Evolutionary conservation across 2,888 invertebrate species (phyloP).

Genomic region (Pecten maximus): DNA sequence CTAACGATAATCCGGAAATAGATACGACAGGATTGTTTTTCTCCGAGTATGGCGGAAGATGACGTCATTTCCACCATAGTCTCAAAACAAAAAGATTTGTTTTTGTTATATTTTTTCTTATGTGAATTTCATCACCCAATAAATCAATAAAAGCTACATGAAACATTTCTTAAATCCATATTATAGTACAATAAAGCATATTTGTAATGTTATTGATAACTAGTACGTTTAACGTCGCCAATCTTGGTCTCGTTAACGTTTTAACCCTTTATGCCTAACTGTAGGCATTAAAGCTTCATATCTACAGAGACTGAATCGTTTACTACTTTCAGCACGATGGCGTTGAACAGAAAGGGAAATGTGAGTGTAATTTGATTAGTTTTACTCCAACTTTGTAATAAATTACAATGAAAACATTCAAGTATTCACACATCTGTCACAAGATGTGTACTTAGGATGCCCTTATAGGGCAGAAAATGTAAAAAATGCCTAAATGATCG

Average conservation of each 20-base stretch:
- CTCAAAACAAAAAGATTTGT: background rate
- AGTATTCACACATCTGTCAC: too few species aligned
- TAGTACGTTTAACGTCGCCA: background rate
- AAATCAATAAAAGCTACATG: too few species aligned
- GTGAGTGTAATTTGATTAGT: conserved; percentile 56
- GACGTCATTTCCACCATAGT: conserved; percentile 33
- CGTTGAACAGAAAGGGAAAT: conserved; percentile 76
- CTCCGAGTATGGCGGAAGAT: conserved; percentile 38
- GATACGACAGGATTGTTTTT: background rate
- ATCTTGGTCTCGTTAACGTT: background rate
- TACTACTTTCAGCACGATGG: conserved; percentile 64
- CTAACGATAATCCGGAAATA: conserved; percentile 37
- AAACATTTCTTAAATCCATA: too few species aligned
- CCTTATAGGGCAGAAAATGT: too few species aligned
- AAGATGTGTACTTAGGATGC: too few species aligned
- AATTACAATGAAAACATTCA: too few species aligned
- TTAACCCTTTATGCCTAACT: background rate
- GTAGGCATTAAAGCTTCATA: background rate
- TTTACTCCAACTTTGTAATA: background rate
- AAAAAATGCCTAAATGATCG: too few species aligned
- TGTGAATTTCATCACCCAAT: too few species aligned
- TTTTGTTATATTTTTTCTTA: background rate
- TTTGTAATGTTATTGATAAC: background rate
- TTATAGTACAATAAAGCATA: background rate
- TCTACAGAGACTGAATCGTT: background rate